These are phyloP conservation scores for Petrocephalus schoutedeni DNA, from an alignment of 2,797 vertebrate genomes.

Conservation along the genomic window DNA sequence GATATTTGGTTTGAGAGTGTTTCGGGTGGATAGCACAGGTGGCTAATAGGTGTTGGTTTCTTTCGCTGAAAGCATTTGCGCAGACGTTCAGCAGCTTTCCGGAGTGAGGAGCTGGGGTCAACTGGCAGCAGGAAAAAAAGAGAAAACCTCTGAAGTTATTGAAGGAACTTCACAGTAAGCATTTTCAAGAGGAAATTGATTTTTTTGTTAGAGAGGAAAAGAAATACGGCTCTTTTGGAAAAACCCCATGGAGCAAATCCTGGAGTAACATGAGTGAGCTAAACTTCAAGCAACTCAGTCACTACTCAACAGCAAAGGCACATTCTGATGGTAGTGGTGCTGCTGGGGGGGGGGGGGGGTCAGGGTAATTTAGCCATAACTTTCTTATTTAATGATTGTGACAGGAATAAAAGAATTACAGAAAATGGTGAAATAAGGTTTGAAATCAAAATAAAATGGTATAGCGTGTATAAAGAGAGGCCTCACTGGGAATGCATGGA, in stretches of 20 bases:
- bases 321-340: neutral
- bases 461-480: neutral
- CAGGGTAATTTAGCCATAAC: neutral
- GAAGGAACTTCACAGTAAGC: slow-evolving; percentile 15
- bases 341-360: neutral
- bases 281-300: neutral
- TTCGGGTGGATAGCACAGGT: neutral
- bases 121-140: neutral
- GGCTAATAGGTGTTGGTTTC: neutral
- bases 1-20: neutral
- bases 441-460: neutral
- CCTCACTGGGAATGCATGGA: neutral
- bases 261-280: neutral
- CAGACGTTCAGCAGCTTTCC: neutral
- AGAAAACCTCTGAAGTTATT: neutral
- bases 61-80: neutral
- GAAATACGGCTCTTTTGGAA: neutral
- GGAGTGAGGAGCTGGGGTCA: neutral
- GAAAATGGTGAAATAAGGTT: neutral
- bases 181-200: slow-evolving; percentile 14
- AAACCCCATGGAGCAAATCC: neutral
- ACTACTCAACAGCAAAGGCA: neutral
- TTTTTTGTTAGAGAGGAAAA: neutral
- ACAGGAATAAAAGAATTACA: neutral
- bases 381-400: neutral